phyloP scores from a whole-genome alignment of 2,113 vertebrate species.

The Gopherus flavomarginatus region DNA sequence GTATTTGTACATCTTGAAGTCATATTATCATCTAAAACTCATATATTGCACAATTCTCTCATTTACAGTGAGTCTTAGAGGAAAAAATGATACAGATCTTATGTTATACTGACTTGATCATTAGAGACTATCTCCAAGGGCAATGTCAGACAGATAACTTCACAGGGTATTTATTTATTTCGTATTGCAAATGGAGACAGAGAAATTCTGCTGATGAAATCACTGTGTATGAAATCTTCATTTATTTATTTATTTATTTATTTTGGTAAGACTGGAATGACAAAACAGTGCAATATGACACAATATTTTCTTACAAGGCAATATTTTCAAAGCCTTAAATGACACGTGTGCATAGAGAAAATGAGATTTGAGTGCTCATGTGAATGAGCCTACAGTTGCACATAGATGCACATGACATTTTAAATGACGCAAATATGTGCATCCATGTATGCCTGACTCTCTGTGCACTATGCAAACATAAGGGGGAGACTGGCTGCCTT shows the following conservation, averaged over 20 bases:
- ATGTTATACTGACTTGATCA: conserved; percentile 41
- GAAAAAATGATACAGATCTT: conserved; percentile 56
- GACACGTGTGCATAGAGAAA: neutral
- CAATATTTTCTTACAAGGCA: neutral
- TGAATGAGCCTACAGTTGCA: neutral
- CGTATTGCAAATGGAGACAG: conserved; percentile 47
- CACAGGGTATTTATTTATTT: conserved; percentile 64
- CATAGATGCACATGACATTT: conserved; percentile 19
- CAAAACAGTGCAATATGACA: neutral
- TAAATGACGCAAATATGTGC: neutral
- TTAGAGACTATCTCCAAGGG: conserved; percentile 55
- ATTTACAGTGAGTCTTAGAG: conserved; percentile 58
- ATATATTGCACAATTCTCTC: conserved; percentile 47
- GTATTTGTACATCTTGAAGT: conserved; percentile 78
- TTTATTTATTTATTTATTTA: conserved; percentile 8
- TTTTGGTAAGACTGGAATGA: neutral
- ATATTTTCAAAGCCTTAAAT: neutral
- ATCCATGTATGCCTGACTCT: neutral
- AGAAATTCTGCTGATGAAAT: conserved; percentile 24
- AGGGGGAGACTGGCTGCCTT: neutral
- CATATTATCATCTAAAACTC: conserved; percentile 66
- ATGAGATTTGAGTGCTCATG: neutral
- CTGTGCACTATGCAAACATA: neutral
- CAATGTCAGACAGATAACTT: conserved; percentile 51
- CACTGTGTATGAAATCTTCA: conserved; percentile 53